phyloP scores from a whole-genome alignment of 2,113 vertebrate genomes.

The Protobothrops mucrosquamatus region DNA sequence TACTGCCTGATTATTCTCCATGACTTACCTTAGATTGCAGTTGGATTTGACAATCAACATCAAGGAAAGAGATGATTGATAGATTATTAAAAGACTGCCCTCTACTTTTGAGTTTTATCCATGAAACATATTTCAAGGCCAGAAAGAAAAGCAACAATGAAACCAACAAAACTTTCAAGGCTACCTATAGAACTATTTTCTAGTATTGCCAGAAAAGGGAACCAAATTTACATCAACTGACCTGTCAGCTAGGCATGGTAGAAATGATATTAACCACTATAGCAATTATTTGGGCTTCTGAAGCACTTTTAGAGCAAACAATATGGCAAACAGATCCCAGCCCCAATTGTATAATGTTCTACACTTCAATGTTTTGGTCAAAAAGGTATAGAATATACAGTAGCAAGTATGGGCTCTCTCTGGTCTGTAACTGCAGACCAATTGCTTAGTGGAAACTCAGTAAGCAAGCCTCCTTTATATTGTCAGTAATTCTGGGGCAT shows the following conservation, averaged over 20 bases:
- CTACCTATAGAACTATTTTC: background rate
- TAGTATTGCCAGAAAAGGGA: background rate
- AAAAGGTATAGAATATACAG: background rate
- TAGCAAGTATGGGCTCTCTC: background rate
- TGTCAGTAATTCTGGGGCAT: background rate
- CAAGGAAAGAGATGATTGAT: background rate
- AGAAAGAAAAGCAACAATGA: background rate
- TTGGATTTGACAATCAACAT: background rate
- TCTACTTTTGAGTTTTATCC: background rate
- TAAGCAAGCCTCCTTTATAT: background rate
- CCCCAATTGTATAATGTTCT: background rate
- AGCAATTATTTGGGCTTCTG: background rate
- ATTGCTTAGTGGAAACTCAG: background rate
- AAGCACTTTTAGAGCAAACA: background rate
- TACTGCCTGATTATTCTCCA: rapidly evolving
- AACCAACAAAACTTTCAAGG: background rate
- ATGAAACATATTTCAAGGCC: rapidly evolving
- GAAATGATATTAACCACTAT: no score
- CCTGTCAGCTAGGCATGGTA: background rate
- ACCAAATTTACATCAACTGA: background rate
- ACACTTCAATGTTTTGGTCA: background rate
- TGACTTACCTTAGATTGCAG: background rate
- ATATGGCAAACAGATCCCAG: background rate
- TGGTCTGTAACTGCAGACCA: background rate
- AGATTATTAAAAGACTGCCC: constrained; percentile 17